Evolutionary conservation across 2,888 invertebrate species (phyloP), one percentile per base, ranked within the genome.

Genomic region (Herminia tarsipennalis): DNA sequence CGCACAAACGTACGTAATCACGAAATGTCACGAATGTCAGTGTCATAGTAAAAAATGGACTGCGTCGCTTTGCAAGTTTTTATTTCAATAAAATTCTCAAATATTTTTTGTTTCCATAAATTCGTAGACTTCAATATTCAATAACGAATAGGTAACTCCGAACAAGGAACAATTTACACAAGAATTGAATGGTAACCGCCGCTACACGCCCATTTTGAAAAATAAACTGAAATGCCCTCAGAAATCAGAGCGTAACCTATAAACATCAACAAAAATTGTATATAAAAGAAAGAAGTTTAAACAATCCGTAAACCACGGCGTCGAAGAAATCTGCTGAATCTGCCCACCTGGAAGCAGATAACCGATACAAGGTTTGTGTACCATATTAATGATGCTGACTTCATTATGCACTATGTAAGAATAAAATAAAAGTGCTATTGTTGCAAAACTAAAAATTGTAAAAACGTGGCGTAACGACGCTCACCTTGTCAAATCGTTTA

Each of bases 271-370:
- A 51, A 67, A 41, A 36, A 55, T 43, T 38, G 50, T 49, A 47
- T 40, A 43, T 22, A 37, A 41, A 62, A 67, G 69, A 38, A 61
- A 56, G 62, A 55, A n/a, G n/a, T 49, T 43, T 64, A 65, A 58
- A 63, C 56, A 60, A 77, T 69, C 53, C 66, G 56, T 58, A 80
- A 82, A 83, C 71, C 80, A 83, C 86, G 84, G 85, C 83, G 79
- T 82, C 84, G 70, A 82, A 81, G 76, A 83, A 78, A 76, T 62
- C 64, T 48, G 79, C 83, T 65, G 82, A 80, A 54, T 67, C 78
- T 73, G 66, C 73, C 65, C 76, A 74, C 62, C 62, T 68, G 70
- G 82, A 82, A 66, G 72, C 77, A 69, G 79, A 83, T 44, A 81
- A 56, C 56, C 72, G 80, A 56, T 83, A 70, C 58, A 87, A 83